Evolutionary conservation across 2,113 vertebrate species (phyloP).

Genomic region (Ascaphus truei): DNA sequence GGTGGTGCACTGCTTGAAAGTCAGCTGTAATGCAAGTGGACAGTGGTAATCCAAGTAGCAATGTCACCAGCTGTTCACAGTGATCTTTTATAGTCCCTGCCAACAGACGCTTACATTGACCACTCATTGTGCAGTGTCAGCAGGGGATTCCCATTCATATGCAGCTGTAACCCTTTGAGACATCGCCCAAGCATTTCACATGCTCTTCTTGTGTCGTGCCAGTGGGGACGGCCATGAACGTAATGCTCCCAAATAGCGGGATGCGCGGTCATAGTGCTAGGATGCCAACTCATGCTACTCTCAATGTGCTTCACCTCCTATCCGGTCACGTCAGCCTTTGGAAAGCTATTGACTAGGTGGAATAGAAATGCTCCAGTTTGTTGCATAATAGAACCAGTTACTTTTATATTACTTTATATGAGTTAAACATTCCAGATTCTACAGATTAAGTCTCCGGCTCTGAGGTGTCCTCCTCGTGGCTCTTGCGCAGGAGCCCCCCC

Average conservation of each 20-base stretch:
- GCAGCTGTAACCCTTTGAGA: background rate
- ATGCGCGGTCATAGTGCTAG: background rate
- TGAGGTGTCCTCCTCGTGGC: no score
- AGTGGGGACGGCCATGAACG: background rate
- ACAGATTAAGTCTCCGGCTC: no score
- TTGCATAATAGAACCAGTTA: no score
- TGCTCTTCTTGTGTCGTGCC: background rate
- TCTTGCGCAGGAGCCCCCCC: no score
- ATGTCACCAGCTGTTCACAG: background rate
- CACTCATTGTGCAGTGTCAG: background rate
- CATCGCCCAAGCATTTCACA: background rate
- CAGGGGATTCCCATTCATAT: conserved; percentile 7
- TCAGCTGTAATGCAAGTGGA: background rate
- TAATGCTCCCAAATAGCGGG: background rate
- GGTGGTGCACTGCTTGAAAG: background rate
- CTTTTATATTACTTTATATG: no score
- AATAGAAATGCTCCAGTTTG: no score
- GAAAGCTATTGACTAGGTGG: no score
- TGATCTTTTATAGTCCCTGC: background rate
- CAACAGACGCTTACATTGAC: background rate
- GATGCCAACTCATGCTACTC: background rate
- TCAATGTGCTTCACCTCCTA: no score
- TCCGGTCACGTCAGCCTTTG: no score
- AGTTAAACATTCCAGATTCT: no score
- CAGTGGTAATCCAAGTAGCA: background rate